Evolutionary conservation across 2,797 vertebrate genomes (phyloP).

Genomic region (Malacoraja senta): DNA sequence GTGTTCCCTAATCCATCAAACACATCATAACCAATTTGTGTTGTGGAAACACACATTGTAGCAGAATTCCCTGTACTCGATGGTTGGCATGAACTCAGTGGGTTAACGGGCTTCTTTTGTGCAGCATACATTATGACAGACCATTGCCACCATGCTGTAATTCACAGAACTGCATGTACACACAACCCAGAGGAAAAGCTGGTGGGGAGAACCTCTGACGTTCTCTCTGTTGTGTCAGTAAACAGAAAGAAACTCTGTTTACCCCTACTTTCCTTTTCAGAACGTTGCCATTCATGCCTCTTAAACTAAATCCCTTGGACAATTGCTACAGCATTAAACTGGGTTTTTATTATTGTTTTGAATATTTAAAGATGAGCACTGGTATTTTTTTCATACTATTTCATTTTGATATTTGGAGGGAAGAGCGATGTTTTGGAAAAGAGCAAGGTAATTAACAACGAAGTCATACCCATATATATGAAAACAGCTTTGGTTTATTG

Average conservation of each 20-base stretch:
- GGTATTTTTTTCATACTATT: neutral
- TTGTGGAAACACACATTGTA: too few species aligned
- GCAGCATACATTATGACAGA: neutral
- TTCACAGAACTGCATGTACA: neutral
- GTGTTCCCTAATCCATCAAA: too few species aligned
- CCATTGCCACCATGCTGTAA: neutral
- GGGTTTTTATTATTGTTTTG: neutral
- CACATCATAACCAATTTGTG: too few species aligned
- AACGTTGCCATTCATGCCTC: neutral
- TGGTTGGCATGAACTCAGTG: too few species aligned
- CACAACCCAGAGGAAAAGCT: neutral
- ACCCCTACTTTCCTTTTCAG: neutral
- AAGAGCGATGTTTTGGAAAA: neutral
- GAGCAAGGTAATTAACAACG: neutral
- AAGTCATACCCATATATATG: neutral
- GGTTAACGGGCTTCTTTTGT: too few species aligned
- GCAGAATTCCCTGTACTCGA: too few species aligned
- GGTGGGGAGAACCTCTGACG: neutral
- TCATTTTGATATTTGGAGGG: neutral
- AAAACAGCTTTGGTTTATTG: neutral
- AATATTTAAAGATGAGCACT: neutral
- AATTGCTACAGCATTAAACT: neutral
- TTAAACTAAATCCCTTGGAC: neutral
- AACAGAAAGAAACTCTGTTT: neutral
- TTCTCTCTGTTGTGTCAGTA: neutral